A percentile compares a stretch with the other conserved stretches of the same genome.
These are phyloP conservation scores for Atrina japonica DNA, from an alignment of 2,888 invertebrate species.

Conservation along the genomic window DNA sequence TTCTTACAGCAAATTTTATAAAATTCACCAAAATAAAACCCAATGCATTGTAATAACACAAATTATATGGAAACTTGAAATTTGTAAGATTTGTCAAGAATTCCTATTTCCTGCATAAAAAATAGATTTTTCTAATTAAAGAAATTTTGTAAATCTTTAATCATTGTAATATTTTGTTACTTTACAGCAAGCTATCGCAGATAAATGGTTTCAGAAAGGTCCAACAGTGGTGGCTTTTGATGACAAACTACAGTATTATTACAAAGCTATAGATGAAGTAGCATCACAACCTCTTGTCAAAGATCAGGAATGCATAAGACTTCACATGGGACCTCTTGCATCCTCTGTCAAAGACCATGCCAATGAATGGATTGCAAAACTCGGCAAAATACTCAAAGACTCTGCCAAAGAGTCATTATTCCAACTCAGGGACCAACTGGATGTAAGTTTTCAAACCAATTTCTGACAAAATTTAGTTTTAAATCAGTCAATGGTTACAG, in stretches of 20 bases:
- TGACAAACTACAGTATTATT: conserved; percentile 92
- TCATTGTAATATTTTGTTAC: not conserved
- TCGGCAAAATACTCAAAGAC: conserved; percentile 87
- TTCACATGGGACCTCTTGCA: conserved; percentile 88
- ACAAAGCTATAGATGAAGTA: conserved; percentile 87
- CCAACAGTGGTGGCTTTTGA: conserved; percentile 87
- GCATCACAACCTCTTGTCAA: conserved; percentile 76
- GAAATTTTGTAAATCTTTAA: no score
- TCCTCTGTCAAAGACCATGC: conserved; percentile 88
- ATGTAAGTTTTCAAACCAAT: conserved; percentile 82
- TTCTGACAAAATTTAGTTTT: conserved; percentile 2
- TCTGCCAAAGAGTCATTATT: conserved; percentile 87
- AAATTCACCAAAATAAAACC: not conserved
- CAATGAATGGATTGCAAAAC: conserved; percentile 88
- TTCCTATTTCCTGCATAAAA: no score
- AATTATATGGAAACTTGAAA: no score
- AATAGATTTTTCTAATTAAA: no score
- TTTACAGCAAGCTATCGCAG: conserved; percentile 84
- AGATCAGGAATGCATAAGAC: conserved; percentile 80
- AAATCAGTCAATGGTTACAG: not conserved
- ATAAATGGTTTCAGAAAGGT: conserved; percentile 88
- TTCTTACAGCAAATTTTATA: not conserved
- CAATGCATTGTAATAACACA: no score
- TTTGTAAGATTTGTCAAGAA: no score
- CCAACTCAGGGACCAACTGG: conserved; percentile 86